phyloP scores from a whole-genome alignment of 2,113 vertebrate species.

The Cepphus grylle region DNA sequence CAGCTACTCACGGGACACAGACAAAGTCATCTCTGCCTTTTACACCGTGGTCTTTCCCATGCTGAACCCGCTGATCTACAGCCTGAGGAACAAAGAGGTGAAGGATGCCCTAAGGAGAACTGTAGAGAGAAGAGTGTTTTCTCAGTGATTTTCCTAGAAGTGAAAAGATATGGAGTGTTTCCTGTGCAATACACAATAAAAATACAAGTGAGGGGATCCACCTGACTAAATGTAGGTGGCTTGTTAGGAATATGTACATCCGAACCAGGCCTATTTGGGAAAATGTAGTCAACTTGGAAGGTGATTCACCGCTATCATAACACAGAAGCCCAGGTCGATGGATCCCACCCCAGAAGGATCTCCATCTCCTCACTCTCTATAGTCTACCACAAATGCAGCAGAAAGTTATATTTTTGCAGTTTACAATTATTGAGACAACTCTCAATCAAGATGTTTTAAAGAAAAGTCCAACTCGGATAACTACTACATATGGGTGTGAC shows the following conservation, averaged over 20 bases:
- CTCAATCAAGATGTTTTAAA: background rate
- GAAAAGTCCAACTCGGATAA: background rate
- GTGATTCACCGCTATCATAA: background rate
- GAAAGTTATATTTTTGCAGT: background rate
- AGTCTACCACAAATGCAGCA: background rate
- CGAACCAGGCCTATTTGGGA: background rate
- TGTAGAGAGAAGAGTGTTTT: background rate
- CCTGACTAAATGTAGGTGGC: background rate
- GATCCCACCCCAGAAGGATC: background rate
- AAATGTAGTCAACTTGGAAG: background rate
- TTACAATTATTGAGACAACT: background rate
- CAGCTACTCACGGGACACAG: conserved; percentile 35
- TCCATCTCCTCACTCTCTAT: background rate
- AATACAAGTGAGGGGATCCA: background rate
- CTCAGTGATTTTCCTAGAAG: background rate
- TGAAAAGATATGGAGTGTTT: background rate
- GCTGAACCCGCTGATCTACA: conserved; percentile 66
- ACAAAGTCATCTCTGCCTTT: conserved; percentile 52
- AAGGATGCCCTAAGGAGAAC: conserved; percentile 12
- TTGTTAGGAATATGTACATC: background rate
- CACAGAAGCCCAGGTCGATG: background rate
- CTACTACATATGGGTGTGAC: background rate
- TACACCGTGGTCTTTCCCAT: conserved; percentile 53
- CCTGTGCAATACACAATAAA: background rate
- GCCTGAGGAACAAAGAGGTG: conserved; percentile 36